phyloP scores from a whole-genome alignment of 1,140 invertebrate species.

The Mycetomoellerius zeteki region DNA sequence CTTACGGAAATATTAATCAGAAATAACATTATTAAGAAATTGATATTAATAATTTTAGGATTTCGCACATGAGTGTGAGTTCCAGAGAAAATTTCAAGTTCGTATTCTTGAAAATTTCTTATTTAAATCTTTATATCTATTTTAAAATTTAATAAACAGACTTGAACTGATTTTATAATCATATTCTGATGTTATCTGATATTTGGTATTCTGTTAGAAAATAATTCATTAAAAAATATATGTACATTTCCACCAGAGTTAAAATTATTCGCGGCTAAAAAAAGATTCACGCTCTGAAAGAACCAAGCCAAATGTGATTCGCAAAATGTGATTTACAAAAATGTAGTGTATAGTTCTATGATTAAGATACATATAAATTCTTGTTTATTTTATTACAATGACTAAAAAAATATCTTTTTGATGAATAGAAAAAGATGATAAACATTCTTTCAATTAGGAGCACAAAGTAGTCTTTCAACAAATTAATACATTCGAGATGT shows the following conservation, averaged over 20 bases:
- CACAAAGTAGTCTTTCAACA: neutral
- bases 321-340: neutral
- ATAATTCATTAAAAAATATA: neutral
- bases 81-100: neutral
- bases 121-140: neutral
- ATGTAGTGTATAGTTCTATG: neutral
- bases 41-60: neutral
- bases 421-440: neutral
- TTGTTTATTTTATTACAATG: neutral
- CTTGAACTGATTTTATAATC: neutral
- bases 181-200: neutral
- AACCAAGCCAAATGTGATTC: neutral
- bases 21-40: slow-evolving; percentile 3
- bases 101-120: slow-evolving; percentile 1
- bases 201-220: neutral
- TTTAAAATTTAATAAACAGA: neutral
- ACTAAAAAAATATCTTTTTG: neutral
- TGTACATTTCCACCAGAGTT: neutral
- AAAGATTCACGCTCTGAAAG: too few relatives aligned
- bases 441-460: neutral
- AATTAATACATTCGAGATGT: neutral
- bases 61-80: neutral
- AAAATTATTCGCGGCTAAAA: neutral
- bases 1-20: neutral
- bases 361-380: neutral